A percentile compares a stretch with the other conserved stretches of the same genome.
These are phyloP conservation scores for Perca schrenkii DNA, from an alignment of 2,113 vertebrate species.

Conservation along the genomic window DNA sequence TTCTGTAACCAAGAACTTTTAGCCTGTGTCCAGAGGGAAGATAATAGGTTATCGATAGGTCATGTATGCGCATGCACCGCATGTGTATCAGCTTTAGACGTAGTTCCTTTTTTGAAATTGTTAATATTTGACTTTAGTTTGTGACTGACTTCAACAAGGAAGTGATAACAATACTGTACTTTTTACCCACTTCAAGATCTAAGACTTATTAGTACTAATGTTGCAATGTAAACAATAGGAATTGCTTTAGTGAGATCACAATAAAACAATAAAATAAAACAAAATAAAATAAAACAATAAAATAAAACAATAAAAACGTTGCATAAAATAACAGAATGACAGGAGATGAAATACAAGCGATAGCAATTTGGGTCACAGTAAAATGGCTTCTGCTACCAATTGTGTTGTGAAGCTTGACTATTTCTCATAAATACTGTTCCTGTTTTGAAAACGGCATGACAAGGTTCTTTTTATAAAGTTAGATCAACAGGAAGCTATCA, in stretches of 20 bases:
- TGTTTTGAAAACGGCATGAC: conserved; percentile 9
- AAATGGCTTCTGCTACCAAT: not conserved
- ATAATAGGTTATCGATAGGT: too few species aligned
- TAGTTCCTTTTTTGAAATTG: not conserved
- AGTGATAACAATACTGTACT: not conserved
- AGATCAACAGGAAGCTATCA: not conserved
- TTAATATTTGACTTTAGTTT: not conserved
- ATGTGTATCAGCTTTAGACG: not conserved
- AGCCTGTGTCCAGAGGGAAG: too few species aligned
- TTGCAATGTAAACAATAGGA: not conserved
- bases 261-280: too few species aligned
- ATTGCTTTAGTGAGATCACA: not conserved
- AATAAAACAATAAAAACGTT: not conserved
- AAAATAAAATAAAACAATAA: too few species aligned
- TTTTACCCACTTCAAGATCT: not conserved
- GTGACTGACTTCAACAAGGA: not conserved
- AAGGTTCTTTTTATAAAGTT: not conserved
- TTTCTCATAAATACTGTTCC: conserved; percentile 1
- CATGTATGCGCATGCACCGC: not conserved
- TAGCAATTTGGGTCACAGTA: not conserved
- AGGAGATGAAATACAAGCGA: not conserved
- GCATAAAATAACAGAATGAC: not conserved
- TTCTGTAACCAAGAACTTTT: too few species aligned
- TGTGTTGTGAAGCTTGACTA: not conserved
- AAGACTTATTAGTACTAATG: not conserved